Evolutionary conservation across 2,113 vertebrate genomes (phyloP), one percentile per base, ranked within the genome.

Genomic region (Carassius gibelio): DNA sequence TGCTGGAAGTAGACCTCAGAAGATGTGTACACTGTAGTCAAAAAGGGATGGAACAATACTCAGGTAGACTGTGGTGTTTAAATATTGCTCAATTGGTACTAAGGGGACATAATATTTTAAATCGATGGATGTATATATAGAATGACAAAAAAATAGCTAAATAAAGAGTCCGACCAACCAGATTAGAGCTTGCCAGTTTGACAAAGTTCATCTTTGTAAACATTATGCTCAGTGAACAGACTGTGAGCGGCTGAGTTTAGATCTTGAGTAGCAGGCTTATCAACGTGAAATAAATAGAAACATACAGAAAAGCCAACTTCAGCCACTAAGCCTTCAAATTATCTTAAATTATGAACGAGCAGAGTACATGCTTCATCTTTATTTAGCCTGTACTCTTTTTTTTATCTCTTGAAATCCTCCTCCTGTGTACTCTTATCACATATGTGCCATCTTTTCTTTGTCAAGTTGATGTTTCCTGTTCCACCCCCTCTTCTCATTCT

Each of bases 291-390:
- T 77, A 52, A 75, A 55, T 74, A 4, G 52, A 79, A 78, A 62
- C 71, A 23, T 78, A 48, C n/a, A 62, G 59, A 62, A 30, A 66
- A 50, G 52, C 48, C 61, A 84, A 30, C 45, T 13, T 69, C 34
- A 52, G 21, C 30, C 75, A 57, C 62, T 68, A 81, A 69, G 30
- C 74, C 57, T 36, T 86, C 26, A 72, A 87, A 83, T 68, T 3
- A 83, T 48, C 45, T 38, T 79, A 74, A 85, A 89, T 85, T 78
- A 87, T 86, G 21, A 86, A 84, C 48, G 55, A 75, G 17, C 75
- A 38, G 50, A 21, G 23, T 62, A 23, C 72, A 38, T 34, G 61
- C 30, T 78, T 76, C 52, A 8, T 71, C 30, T 75, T 64, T 10
- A 52, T 81, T 59, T 82, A 38, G 26, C 42, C 34, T 59, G 23